Base-by-base conservation (phyloP, 35 echinoderm and acorn worm genomes). In the Lytechinus pictus region DNA sequence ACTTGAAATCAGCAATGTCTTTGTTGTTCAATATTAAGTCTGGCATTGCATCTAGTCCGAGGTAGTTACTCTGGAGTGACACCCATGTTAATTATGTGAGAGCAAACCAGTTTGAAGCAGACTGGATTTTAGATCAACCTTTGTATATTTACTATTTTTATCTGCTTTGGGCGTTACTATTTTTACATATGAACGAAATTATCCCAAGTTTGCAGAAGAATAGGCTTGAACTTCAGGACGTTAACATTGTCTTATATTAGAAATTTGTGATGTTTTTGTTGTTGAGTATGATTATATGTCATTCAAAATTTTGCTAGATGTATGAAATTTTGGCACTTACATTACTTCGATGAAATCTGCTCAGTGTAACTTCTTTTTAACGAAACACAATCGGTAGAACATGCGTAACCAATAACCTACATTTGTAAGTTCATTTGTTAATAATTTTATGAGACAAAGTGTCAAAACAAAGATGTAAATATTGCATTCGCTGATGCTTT, bases 51-150 rank as follows among this genome's bases (percentile, higher is more conserved):
- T 79, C 66, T 79, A 79, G 66, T 7, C 66, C 0, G 66, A 79
- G 16, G 19, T 79, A 24, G 19, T 58, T 44, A n/a, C n/a, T 21
- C 3, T 79, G 8, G 0, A 79, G 66, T 79, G 66, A 79, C 19
- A 24, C 21, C 66, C 21, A 79, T 79, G 66, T 24, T 79, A 79
- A 24, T 79, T 79, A 13, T 13, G 9, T 58, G 9, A 24, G 66
- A 79, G 66, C 19, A 24, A 79, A 79, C 66, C 66, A 79, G 66
- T 79, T 79, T 79, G 66, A 79, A 79, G 66, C 66, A 79, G 66
- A 79, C n/a, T 79, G 66, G 16, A 8, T 79, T 79, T 16, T 24
- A 24, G 19, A 79, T 79, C n/a, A 14, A 79, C 21, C 66, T 71
- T 60, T 79, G 66, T n/a, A 24, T 79, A 16, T 24, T 79, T 79